A percentile compares a stretch with the other conserved stretches of the same genome.
Conservation (phyloP, 2,113 vertebrate genomes). For the Manacus vitellinus region DNA sequence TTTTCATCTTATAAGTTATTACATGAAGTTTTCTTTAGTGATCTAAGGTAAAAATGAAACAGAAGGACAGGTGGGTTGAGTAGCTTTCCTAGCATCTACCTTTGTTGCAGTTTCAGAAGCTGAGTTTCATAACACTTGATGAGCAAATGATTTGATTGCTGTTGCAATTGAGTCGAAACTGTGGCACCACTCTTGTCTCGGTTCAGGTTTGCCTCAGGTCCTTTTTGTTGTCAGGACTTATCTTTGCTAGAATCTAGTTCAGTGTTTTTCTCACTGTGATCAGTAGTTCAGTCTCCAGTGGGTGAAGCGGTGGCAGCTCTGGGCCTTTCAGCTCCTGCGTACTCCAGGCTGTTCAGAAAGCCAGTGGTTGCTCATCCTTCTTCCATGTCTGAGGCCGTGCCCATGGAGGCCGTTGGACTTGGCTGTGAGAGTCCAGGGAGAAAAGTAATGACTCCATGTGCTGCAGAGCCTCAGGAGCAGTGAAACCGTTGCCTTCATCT, state of each 20-base stretch:
- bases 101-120: not conserved
- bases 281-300: not conserved
- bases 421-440: not conserved
- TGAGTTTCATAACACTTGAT: not conserved
- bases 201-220: not conserved
- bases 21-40: not conserved
- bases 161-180: not conserved
- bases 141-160: not conserved
- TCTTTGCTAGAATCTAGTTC: not conserved
- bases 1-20: not conserved
- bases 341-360: not conserved
- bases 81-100: not conserved
- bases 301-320: not conserved
- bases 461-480: not conserved
- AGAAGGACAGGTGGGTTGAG: not conserved
- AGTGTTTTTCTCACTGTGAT: not conserved
- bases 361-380: not conserved
- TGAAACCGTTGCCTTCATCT: not conserved
- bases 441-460: accelerated
- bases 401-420: not conserved
- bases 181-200: not conserved
- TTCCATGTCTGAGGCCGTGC: not conserved
- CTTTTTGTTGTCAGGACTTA: not conserved
- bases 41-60: not conserved
- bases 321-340: accelerated